Conservation (phyloP, 2,113 vertebrate species). For the Oncorhynchus gorbuscha region DNA sequence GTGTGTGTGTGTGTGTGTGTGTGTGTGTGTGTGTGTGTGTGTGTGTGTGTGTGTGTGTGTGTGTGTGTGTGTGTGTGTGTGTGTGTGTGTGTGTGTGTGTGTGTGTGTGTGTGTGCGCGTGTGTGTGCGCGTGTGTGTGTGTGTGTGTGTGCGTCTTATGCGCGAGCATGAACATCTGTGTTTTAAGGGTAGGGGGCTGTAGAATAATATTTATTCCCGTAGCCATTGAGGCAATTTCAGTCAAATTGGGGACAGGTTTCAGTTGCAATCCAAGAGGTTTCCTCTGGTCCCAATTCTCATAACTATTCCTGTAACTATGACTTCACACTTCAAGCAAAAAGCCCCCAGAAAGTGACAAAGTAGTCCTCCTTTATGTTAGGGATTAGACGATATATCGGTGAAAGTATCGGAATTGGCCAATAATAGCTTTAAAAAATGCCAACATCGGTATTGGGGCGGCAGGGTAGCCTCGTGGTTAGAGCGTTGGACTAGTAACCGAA, state of each 20-base stretch:
- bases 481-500: no score
- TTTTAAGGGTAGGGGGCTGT: neutral
- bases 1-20: neutral
- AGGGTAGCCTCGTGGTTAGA: no score
- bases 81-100: neutral
- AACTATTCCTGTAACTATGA: constrained; percentile 62
- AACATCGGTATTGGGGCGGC: no score
- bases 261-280: constrained; percentile 8
- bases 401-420: no score
- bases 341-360: neutral
- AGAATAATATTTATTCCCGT: constrained; percentile 9
- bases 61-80: neutral
- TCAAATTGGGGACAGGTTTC: neutral
- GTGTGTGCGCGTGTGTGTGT: neutral
- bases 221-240: constrained; percentile 1
- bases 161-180: neutral
- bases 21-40: no score
- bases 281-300: constrained; percentile 33
- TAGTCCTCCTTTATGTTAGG: constrained; percentile 56
- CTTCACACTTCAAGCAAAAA: constrained; percentile 46
- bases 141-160: neutral
- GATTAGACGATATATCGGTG: no score
- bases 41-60: neutral
- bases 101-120: neutral
- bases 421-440: no score